Conservation (phyloP, 2,888 invertebrate species). For the Hydriomena furcata region DNA sequence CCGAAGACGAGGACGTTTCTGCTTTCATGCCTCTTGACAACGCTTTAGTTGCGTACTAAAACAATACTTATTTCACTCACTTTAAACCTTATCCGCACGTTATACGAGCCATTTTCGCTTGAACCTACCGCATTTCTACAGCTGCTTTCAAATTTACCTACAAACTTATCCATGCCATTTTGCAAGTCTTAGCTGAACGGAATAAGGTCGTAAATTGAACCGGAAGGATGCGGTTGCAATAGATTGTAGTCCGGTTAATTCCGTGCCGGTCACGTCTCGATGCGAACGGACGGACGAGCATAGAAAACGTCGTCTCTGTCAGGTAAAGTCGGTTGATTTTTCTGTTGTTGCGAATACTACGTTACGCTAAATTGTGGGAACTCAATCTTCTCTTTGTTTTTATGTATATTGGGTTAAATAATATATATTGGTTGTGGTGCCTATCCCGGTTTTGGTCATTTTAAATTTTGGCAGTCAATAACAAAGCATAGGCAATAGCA, state of each 20-base stretch:
- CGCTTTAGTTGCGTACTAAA: constrained; percentile 56
- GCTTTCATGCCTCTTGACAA: constrained; percentile 67
- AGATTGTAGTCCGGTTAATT: constrained; percentile 63
- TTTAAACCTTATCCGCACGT: constrained; percentile 29
- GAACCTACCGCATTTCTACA: constrained; percentile 29
- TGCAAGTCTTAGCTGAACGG: constrained; percentile 30
- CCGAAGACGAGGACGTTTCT: constrained; percentile 64
- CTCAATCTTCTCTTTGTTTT: too few relatives aligned
- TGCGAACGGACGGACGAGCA: constrained; percentile 58
- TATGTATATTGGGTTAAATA: too few relatives aligned
- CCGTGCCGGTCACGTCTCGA: constrained; percentile 68
- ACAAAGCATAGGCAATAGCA: too few relatives aligned
- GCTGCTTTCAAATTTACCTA: constrained; percentile 36
- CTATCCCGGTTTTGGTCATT: too few relatives aligned
- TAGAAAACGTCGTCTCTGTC: constrained; percentile 49
- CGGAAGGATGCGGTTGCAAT: constrained; percentile 39
- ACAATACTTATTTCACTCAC: constrained; percentile 34
- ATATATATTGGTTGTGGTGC: too few relatives aligned
- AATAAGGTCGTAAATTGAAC: constrained; percentile 43
- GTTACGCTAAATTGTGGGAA: too few relatives aligned
- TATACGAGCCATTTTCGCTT: constrained; percentile 42
- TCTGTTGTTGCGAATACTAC: too few relatives aligned
- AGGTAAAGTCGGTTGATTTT: constrained; percentile 32
- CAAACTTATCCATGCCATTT: constrained; percentile 34
- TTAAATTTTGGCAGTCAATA: too few relatives aligned